A percentile compares a stretch with the other conserved stretches of the same genome.
Conservation (phyloP, 2,113 vertebrate species). For the Psammodynastes pulverulentus region DNA sequence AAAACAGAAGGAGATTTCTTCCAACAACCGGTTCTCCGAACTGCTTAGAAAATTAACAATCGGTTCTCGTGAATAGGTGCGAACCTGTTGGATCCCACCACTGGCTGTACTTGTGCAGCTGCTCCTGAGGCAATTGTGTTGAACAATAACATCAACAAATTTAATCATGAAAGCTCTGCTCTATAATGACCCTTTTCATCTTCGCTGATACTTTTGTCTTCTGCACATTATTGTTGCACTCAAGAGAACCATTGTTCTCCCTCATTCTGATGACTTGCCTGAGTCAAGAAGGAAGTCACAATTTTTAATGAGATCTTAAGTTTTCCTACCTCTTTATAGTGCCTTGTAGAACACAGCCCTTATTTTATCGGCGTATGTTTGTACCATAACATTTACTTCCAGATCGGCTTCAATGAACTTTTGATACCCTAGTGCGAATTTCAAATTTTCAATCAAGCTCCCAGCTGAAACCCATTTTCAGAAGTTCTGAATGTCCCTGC, state of each 20-base stretch:
- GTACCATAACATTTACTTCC: not conserved
- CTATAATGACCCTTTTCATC: not conserved
- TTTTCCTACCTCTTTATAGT: not conserved
- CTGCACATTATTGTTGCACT: not conserved
- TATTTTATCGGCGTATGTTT: conserved; percentile 2
- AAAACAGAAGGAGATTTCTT: too few relatives aligned
- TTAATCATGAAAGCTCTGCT: not conserved
- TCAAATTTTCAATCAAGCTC: conserved; percentile 12
- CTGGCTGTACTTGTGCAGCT: not conserved
- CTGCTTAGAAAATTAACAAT: too few relatives aligned
- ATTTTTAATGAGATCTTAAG: not conserved
- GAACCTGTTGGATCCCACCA: too few relatives aligned
- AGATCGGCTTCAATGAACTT: conserved; percentile 22
- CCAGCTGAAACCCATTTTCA: conserved; percentile 19
- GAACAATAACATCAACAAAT: not conserved
- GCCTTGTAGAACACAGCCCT: not conserved
- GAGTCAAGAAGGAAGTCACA: not conserved
- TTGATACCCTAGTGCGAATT: conserved; percentile 29
- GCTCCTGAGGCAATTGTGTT: not conserved
- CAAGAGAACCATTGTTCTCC: too few relatives aligned
- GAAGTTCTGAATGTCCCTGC: conserved; percentile 27
- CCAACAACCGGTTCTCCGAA: too few relatives aligned
- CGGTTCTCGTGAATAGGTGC: too few relatives aligned
- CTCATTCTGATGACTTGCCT: not conserved
- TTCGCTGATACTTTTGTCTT: not conserved